These are phyloP conservation scores for Nothocercus julius DNA, from an alignment of 2,113 vertebrate genomes.

Conservation along the genomic window DNA sequence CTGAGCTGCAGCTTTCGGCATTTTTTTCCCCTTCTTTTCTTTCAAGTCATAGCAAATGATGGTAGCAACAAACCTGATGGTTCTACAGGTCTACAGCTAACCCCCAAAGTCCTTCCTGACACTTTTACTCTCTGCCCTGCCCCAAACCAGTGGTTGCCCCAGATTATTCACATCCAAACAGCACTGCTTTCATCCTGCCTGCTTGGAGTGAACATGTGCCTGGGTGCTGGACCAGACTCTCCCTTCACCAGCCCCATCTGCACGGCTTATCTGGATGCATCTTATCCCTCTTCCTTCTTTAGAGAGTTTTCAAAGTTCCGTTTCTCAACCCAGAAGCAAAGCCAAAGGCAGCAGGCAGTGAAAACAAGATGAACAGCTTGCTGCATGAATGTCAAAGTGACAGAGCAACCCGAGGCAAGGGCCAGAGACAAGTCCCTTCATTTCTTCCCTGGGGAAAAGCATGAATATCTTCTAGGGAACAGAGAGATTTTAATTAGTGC, in stretches of 20 bases:
- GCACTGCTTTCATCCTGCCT: not conserved
- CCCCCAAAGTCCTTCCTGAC: not conserved
- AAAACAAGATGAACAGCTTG: not conserved
- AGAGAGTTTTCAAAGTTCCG: not conserved
- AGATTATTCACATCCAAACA: not conserved
- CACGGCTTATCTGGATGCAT: not conserved
- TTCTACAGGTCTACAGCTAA: not conserved
- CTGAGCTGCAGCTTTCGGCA: not conserved
- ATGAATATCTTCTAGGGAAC: not conserved
- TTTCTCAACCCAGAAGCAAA: not conserved
- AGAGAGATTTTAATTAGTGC: slow-evolving; percentile 39
- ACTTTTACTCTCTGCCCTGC: not conserved
- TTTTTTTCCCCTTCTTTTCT: not conserved
- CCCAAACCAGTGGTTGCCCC: not conserved
- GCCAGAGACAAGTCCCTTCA: not conserved
- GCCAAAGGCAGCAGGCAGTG: not conserved
- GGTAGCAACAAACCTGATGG: not conserved
- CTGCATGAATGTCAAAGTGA: not conserved
- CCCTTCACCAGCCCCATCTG: not conserved
- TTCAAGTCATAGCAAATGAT: not conserved
- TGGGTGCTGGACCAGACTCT: not conserved
- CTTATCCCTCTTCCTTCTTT: not conserved
- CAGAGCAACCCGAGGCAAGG: not conserved
- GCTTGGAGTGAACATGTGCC: not conserved
- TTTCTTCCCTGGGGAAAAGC: slow-evolving; percentile 7